phyloP scores from a whole-genome alignment of 2,797 vertebrate genomes.

The Dicrostonyx torquatus region DNA sequence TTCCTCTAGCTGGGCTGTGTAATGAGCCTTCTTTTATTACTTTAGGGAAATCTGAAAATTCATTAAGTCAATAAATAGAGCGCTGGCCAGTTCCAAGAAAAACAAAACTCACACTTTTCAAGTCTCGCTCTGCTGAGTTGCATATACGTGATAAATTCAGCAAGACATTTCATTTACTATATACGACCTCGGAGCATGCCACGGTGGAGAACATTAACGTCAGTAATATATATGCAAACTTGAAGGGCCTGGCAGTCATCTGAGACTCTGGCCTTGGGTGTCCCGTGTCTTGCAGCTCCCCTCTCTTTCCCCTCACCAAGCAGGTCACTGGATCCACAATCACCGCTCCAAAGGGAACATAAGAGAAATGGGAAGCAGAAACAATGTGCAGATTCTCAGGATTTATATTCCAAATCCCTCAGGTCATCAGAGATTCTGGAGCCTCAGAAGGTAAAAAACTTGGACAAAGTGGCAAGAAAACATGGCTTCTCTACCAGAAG shows the following conservation, averaged over 20 bases:
- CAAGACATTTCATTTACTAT: conserved; percentile 7
- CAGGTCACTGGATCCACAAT: background rate
- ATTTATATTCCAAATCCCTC: background rate
- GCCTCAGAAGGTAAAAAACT: background rate
- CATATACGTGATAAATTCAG: conserved; percentile 31
- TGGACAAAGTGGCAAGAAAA: background rate
- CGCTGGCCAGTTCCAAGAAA: conserved; percentile 35
- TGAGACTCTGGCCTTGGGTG: background rate
- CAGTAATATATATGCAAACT: background rate
- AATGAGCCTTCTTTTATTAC: conserved; percentile 42
- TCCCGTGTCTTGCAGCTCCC: background rate
- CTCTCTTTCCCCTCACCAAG: background rate
- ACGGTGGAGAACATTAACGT: background rate
- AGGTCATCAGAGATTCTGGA: background rate
- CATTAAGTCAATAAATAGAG: conserved; percentile 48
- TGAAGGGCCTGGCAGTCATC: background rate
- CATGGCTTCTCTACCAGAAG: background rate
- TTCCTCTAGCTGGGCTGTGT: background rate
- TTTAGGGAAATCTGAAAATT: conserved; percentile 54
- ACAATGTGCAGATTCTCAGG: background rate
- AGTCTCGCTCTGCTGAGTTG: conserved; percentile 53
- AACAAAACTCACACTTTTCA: conserved; percentile 52
- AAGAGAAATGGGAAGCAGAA: background rate
- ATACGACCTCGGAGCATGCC: background rate
- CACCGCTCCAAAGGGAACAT: background rate